Evolutionary conservation across 2,888 invertebrate species (phyloP), one percentile per base, ranked within the genome.

Genomic region (Bellardia bayeri): DNA sequence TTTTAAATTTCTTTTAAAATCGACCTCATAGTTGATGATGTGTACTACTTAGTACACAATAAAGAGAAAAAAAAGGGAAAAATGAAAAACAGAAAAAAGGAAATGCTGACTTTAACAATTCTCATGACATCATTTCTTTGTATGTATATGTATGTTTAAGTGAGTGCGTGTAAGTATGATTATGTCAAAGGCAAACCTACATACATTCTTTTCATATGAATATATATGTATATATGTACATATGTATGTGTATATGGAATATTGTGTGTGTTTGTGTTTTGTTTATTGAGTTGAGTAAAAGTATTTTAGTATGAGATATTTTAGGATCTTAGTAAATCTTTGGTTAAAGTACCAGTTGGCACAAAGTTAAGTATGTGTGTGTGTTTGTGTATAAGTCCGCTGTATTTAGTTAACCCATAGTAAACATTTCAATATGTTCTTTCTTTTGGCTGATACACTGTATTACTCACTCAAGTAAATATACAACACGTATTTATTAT

Each of bases 321-420:
- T 23, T 45, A 78, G 61, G 83, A 81, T 87, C 75, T 82, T 64
- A 81, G 78, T 82, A 87, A 87, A 87, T 87, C 87, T 87, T 82
- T 58, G 33, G 11, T 64, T 78, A 68, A 86, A 84, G 78, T 78
- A 82, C 76, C 81, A 84, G 68, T 66, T 84, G 81, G 78, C 84
- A 84, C 45, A 69, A 74, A 72, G 61, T 58, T 68, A 49, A 61
- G 56, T 76, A 37, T 78, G 51, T 72, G 30, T 69, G 11, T 23
- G 42, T 68, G n/a, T 49, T 9, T 82, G 42, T 30, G 9, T 64
- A 68, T 64, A 64, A 68, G 64, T 75, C 42, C 23, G n/a, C 49
- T 61, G 4, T 76, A 83, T 76, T 78, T 64, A 45, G 78, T 64
- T 82, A 79, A 75, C 78, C 74, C 82, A 23, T 13, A 63, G 82